phyloP scores from a whole-genome alignment of 2,888 invertebrate species.

The Branchinecta sandiegonensis region DNA sequence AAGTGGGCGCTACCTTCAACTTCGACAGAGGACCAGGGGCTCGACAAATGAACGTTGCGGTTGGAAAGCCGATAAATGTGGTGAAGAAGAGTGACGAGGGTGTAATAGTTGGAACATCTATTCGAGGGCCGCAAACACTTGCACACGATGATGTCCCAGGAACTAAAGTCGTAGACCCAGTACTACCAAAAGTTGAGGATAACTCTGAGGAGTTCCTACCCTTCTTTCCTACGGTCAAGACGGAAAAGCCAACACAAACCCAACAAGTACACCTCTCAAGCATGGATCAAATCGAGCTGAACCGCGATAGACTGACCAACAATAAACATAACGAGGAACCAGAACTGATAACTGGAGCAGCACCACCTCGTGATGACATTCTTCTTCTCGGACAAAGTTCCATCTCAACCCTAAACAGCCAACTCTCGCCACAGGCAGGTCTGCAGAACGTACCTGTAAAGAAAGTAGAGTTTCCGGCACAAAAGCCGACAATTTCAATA shows the following conservation, averaged over 20 bases:
- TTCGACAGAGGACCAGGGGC: neutral
- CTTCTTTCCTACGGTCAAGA: neutral
- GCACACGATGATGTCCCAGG: neutral
- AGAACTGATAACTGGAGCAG: neutral
- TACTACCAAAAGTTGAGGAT: neutral
- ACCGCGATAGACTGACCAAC: neutral
- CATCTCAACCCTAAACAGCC: neutral
- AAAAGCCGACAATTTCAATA: neutral
- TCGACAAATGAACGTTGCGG: constrained; percentile 6
- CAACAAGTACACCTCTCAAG: too few relatives aligned
- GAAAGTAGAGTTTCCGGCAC: too few relatives aligned
- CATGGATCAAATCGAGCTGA: too few relatives aligned
- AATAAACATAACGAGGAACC: neutral
- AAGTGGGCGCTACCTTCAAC: constrained; percentile 10
- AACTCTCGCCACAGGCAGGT: neutral
- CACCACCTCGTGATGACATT: neutral
- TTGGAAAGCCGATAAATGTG: neutral
- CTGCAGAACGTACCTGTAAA: neutral
- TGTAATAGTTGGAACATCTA: neutral
- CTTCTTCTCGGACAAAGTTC: constrained; percentile 6
- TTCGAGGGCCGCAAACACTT: neutral
- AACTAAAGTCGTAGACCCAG: too few relatives aligned
- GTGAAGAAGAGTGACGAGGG: neutral
- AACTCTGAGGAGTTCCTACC: neutral
- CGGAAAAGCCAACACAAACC: neutral